Conservation (phyloP, 2,797 vertebrate species). For the Pipistrellus pipistrellus region DNA sequence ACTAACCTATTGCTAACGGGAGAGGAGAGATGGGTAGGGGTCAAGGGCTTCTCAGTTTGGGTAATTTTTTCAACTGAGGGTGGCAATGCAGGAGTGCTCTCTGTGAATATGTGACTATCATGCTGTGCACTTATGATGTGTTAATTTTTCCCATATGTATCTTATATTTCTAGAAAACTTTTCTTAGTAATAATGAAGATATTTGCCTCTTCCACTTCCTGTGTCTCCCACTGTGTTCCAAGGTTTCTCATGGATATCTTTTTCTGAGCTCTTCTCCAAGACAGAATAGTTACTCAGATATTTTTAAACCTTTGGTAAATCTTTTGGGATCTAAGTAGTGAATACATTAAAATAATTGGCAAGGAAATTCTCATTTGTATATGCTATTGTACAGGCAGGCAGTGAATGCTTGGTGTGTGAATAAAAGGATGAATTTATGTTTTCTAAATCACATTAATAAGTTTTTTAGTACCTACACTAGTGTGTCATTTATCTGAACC, state of each 20-base stretch:
- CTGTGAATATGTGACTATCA: not conserved
- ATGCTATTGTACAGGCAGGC: not conserved
- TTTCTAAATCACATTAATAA: not conserved
- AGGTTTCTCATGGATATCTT: not conserved
- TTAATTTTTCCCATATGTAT: not conserved
- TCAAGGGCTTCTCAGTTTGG: no score
- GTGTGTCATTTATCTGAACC: not conserved
- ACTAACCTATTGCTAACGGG: not conserved
- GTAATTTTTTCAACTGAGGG: not conserved
- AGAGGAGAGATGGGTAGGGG: not conserved
- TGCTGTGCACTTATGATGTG: not conserved
- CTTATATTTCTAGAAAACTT: not conserved
- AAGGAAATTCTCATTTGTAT: constrained; percentile 9
- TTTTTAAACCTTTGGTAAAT: not conserved
- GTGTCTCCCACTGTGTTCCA: not conserved
- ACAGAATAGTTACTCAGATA: not conserved
- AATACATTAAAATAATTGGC: not conserved
- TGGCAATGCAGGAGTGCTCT: not conserved
- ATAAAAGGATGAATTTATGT: not conserved
- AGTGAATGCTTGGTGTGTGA: not conserved
- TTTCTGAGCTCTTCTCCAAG: not conserved
- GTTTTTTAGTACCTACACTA: not conserved
- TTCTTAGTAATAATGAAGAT: not conserved
- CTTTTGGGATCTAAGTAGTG: not conserved
- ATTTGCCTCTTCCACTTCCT: not conserved